These are phyloP conservation scores for Eretmocerus hayati DNA, from an alignment of 2,888 invertebrate genomes.

Conservation along the genomic window DNA sequence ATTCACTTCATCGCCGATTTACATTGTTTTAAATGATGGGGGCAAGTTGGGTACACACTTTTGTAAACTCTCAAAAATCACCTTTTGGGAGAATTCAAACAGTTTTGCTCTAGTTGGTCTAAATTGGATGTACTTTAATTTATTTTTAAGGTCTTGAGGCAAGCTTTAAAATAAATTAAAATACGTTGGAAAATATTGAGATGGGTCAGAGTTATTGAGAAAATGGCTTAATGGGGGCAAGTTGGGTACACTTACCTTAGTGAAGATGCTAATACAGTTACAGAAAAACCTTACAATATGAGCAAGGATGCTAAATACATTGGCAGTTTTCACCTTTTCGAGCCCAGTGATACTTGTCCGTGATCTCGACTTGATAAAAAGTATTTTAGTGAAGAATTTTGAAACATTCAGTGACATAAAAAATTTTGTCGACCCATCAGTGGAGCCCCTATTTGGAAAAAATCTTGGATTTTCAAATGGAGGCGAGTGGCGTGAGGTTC, in stretches of 20 bases:
- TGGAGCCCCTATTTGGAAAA: conserved; percentile 27
- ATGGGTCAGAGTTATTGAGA: too few relatives aligned
- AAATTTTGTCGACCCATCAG: conserved; percentile 16
- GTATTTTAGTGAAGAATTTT: conserved; percentile 5
- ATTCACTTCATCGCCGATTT: too few relatives aligned
- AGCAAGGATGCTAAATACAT: conserved; percentile 8
- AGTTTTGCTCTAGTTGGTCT: too few relatives aligned
- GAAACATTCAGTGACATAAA: conserved; percentile 32
- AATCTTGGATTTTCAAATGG: conserved; percentile 34
- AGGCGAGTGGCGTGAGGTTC: conserved; percentile 50
- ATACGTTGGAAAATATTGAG: too few relatives aligned
- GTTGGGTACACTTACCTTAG: not conserved
- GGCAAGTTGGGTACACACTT: too few relatives aligned
- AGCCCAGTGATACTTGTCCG: conserved; percentile 25
- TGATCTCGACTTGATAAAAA: conserved; percentile 34
- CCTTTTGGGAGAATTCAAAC: too few relatives aligned
- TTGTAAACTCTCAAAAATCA: too few relatives aligned
- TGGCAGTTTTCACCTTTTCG: not conserved
- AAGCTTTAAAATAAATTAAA: too few relatives aligned
- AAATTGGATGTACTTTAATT: too few relatives aligned
- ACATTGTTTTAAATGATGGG: too few relatives aligned
- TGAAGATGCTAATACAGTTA: not conserved
- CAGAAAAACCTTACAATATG: not conserved
- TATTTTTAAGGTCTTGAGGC: too few relatives aligned
- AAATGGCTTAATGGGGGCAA: too few relatives aligned